Evolutionary conservation across 2,113 vertebrate genomes (phyloP), one percentile per base, ranked within the genome.

Genomic region (Aix galericulata): DNA sequence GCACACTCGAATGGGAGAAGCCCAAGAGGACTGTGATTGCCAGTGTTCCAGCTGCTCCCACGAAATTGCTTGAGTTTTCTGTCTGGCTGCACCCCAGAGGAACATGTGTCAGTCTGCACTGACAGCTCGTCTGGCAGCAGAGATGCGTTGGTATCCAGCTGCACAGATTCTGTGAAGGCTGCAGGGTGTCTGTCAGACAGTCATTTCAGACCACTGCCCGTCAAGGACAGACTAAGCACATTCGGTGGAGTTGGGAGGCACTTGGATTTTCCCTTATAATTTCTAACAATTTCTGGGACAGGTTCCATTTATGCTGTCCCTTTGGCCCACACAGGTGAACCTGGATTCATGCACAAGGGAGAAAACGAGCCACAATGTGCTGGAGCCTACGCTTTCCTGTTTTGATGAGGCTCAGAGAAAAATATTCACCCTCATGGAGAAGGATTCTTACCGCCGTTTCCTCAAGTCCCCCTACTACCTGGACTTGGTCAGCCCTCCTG

Each of bases 391-490:
- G 0, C 96, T 94, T 44, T 98, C 98, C 85, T 99, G 98, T 95
- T 99, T 99, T 52, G 98, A 99, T 29, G 96, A 97, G 11, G 99
- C 99, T 21, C 99, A 99, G 98, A 98, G 91, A 83, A 99, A 98
- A 97, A 98, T 99, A 92, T 99, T 98, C 97, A 98, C 97, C 91
- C 97, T 99, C 80, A 99, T 99, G 99, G 99, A 99, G 96, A 99
- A 99, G 96, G 99, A 99, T 98, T 99, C 98, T 25, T 99, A 99
- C 88, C 98, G 98, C 68, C 98, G 99, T 64, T 99, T 99, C 94
- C 99, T 99, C 79, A 98, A 98, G 91, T 99, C 99, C 27, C 97
- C 97, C 78, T 98, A 99, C 97, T 99, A 99, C 94, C 97, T 99
- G 82, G 98, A 98, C 82, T 94, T 99, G 95, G 96, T 98, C 85